These are phyloP conservation scores for Mungos mungo DNA, from an alignment of 2,113 vertebrate species.

Conservation along the genomic window DNA sequence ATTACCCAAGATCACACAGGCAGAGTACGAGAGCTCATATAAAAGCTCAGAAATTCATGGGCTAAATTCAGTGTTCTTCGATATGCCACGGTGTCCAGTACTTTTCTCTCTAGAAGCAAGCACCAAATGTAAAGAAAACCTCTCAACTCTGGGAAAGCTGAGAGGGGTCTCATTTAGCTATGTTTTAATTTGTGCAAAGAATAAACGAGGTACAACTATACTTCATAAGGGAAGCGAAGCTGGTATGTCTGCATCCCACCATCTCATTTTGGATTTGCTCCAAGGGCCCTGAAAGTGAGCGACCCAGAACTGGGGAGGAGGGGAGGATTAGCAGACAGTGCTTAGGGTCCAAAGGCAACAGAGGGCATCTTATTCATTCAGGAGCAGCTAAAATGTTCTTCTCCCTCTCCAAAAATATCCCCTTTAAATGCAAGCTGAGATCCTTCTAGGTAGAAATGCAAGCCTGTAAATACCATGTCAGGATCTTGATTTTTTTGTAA, in stretches of 20 bases:
- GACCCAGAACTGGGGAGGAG: neutral
- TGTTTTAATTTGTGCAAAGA: neutral
- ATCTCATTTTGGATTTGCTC: neutral
- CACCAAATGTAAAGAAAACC: neutral
- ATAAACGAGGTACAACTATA: neutral
- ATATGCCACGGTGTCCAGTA: neutral
- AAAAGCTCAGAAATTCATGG: neutral
- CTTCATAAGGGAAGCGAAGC: conserved; percentile 7
- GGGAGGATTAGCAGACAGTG: neutral
- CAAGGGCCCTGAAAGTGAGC: neutral
- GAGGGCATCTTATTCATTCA: neutral
- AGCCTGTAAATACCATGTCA: conserved; percentile 60
- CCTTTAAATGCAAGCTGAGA: neutral
- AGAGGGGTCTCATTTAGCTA: neutral
- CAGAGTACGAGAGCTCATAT: neutral
- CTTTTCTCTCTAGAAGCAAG: conserved; percentile 34
- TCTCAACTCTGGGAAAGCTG: neutral
- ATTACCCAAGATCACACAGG: neutral
- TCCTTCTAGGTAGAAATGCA: conserved; percentile 29
- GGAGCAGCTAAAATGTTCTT: neutral
- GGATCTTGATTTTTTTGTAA: conserved; percentile 58
- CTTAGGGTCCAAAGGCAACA: neutral
- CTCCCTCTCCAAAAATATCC: neutral
- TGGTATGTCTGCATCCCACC: neutral
- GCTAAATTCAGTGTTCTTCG: neutral